phyloP scores from a whole-genome alignment of 2,113 vertebrate species.

The Tachysurus fulvidraco region DNA sequence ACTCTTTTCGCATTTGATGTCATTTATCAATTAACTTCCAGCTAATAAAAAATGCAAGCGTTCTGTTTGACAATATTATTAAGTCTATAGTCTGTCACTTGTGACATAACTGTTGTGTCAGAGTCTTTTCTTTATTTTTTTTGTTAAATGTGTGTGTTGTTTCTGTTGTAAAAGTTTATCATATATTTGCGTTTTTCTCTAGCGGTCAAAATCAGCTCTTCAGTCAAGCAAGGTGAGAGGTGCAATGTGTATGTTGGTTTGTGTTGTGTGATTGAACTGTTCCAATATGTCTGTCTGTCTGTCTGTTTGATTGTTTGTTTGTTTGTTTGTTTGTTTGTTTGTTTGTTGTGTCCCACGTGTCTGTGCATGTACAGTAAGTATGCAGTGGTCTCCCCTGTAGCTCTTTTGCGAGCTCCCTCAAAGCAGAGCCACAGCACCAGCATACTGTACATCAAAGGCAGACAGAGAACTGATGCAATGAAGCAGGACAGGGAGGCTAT shows the following conservation, averaged over 20 bases:
- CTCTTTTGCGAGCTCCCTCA: background rate
- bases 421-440: background rate
- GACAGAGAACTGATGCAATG: background rate
- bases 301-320: background rate
- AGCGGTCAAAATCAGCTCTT: conserved; percentile 51
- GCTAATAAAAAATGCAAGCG: no score
- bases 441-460: conserved; percentile 22
- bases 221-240: conserved; percentile 49
- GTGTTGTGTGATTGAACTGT: background rate
- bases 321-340: background rate
- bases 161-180: conserved; percentile 29
- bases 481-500: conserved; percentile 6
- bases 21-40: no score
- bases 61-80: no score
- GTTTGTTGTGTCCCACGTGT: background rate
- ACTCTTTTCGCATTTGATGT: no score
- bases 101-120: background rate
- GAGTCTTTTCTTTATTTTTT: background rate
- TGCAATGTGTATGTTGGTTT: conserved; percentile 1
- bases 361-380: background rate
- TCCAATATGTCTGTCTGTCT: background rate
- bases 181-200: conserved; percentile 48
- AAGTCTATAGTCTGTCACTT: no score
- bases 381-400: background rate
- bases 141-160: background rate